Conservation (phyloP, 2,113 vertebrate genomes). For the Psophia crepitans region DNA sequence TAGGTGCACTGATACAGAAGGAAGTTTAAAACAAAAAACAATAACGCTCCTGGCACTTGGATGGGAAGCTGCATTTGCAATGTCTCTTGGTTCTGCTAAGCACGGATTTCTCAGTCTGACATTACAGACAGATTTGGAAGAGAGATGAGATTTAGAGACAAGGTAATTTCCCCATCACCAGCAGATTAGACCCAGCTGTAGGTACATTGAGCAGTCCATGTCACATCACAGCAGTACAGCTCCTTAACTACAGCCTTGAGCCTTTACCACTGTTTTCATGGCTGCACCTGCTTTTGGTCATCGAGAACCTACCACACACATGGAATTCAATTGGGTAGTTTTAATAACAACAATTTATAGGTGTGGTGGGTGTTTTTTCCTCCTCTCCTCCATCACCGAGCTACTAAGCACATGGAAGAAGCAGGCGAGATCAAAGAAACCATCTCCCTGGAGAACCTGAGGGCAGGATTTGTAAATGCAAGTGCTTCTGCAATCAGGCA, state of each 20-base stretch:
- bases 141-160: background rate
- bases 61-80: background rate
- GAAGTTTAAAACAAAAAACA: background rate
- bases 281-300: background rate
- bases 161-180: background rate
- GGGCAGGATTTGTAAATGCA: background rate
- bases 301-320: background rate
- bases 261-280: background rate
- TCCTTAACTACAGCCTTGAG: background rate
- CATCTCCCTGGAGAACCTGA: background rate
- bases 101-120: background rate
- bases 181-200: background rate
- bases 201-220: background rate
- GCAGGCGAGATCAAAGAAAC: conserved; percentile 8
- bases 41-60: background rate
- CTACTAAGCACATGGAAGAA: background rate
- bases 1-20: background rate
- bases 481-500: background rate
- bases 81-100: background rate
- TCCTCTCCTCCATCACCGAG: background rate
- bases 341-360: background rate
- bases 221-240: background rate
- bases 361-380: too few species aligned
- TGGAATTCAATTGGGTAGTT: background rate
- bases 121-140: background rate